Conservation (phyloP, 2,113 vertebrate genomes). For the Lates calcarifer region DNA sequence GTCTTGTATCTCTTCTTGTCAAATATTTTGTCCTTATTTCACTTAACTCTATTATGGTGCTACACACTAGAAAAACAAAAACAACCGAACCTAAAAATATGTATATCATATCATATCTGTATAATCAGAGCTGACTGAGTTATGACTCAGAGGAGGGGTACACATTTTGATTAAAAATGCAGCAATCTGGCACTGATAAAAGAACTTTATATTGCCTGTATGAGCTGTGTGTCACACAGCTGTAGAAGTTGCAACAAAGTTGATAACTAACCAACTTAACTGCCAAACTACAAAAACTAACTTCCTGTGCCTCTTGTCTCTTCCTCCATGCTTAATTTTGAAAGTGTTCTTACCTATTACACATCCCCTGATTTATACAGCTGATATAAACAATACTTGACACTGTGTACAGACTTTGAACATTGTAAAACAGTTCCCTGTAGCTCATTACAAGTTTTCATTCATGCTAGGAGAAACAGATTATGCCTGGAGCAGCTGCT, state of each 20-base stretch:
- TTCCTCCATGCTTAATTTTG: too few species aligned
- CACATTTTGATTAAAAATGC: not conserved
- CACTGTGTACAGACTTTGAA: not conserved
- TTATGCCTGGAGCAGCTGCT: not conserved
- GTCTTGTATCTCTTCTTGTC: not conserved
- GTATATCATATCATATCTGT: not conserved
- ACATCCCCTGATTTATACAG: not conserved
- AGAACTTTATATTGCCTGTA: not conserved
- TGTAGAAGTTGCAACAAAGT: too few species aligned
- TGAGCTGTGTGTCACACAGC: not conserved
- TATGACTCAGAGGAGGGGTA: too few species aligned
- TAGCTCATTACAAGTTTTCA: conserved; percentile 41
- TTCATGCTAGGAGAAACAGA: conserved; percentile 1
- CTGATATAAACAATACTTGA: conserved; percentile 1
- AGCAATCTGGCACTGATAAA: not conserved
- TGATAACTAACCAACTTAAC: too few species aligned
- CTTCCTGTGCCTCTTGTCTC: too few species aligned
- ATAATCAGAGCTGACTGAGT: not conserved
- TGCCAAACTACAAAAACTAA: not conserved
- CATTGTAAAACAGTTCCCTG: not conserved
- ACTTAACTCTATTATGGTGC: not conserved
- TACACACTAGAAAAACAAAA: not conserved
- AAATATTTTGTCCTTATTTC: not conserved
- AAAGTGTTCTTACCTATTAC: not conserved
- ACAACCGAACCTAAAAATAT: not conserved